These are phyloP conservation scores for Anhinga rufa DNA, from an alignment of 2,113 vertebrate species.

Conservation along the genomic window DNA sequence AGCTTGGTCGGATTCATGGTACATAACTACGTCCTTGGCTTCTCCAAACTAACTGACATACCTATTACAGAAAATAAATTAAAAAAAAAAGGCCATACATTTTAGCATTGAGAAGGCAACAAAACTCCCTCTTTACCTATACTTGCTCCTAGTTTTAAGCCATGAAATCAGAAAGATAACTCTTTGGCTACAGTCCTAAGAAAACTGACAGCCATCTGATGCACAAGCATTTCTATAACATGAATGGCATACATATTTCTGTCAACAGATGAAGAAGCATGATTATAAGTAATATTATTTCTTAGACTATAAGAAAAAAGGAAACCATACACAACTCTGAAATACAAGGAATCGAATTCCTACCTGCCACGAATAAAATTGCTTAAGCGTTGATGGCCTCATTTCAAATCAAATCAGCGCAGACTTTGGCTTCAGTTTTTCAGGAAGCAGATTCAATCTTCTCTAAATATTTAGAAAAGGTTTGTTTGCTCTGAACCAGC, in stretches of 20 bases:
- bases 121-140: background rate
- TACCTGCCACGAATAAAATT: slow-evolving; percentile 9
- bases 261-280: background rate
- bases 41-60: background rate
- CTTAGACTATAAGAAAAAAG: background rate
- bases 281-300: background rate
- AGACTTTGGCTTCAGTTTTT: slow-evolving; percentile 48
- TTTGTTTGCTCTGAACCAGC: slow-evolving; percentile 34
- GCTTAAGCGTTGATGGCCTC: background rate
- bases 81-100: background rate
- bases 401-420: background rate
- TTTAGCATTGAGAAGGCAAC: background rate
- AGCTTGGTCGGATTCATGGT: background rate
- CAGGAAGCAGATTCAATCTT: slow-evolving; percentile 38
- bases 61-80: background rate
- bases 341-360: background rate
- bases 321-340: background rate
- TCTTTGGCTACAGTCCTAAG: background rate
- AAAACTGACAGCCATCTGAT: background rate
- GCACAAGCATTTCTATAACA: background rate
- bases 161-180: background rate
- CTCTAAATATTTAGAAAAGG: slow-evolving; percentile 51
- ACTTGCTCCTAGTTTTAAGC: background rate
- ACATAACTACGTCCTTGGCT: background rate
- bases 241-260: background rate